Percentiles rank a stretch among this genome's conserved stretches.
Evolutionary conservation across 2,888 invertebrate genomes (phyloP).

Genomic region (Acheta domesticus): DNA sequence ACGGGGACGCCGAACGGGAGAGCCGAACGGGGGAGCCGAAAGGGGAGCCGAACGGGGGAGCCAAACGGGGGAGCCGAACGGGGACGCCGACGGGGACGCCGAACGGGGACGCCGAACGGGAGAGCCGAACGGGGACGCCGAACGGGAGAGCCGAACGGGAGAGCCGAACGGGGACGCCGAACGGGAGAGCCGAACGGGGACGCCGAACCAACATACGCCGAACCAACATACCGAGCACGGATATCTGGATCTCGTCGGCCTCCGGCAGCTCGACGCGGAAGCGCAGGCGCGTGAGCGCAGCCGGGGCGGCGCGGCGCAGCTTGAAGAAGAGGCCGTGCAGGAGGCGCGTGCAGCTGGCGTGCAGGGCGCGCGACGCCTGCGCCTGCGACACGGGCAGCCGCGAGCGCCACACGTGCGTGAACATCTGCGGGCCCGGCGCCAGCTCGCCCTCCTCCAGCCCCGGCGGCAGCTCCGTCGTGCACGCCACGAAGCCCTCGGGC

Average conservation of each 20-base stretch:
- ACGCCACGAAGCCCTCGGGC: constrained; percentile 73
- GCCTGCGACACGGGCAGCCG: constrained; percentile 55
- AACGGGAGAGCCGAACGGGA: no score
- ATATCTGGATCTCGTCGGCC: constrained; percentile 65
- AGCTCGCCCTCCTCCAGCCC: constrained; percentile 66
- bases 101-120: no score
- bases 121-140: no score
- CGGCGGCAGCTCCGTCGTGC: constrained; percentile 73
- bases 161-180: no score
- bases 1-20: no score
- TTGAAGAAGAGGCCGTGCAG: constrained; percentile 82
- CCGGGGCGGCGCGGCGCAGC: constrained; percentile 80
- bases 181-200: no score
- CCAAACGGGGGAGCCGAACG: no score
- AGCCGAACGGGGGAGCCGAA: no score
- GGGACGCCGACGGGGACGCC: no score
- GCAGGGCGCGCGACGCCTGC: constrained; percentile 47
- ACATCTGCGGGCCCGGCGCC: constrained; percentile 74
- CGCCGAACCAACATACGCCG: no score
- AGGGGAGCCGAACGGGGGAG: no score
- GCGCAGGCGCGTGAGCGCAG: constrained; percentile 74
- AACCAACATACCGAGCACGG: constrained; percentile 52
- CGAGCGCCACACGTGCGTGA: constrained; percentile 75
- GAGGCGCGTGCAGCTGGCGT: constrained; percentile 46
- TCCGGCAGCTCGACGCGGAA: constrained; percentile 86